Evolutionary conservation across 2,797 vertebrate species (phyloP).

Genomic region (Microctenopoma stevenorrisi): DNA sequence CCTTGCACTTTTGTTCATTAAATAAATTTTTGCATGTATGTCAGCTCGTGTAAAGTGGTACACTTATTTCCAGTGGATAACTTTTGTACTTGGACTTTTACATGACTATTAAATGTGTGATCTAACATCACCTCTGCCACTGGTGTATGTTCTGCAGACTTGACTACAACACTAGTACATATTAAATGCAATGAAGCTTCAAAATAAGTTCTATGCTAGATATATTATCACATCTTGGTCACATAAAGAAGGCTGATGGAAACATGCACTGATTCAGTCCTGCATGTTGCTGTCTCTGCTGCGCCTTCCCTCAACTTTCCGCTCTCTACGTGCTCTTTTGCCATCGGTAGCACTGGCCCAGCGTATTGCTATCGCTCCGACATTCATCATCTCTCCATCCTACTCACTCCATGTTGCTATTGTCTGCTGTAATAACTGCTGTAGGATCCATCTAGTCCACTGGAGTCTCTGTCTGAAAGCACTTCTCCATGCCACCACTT

Average conservation of each 20-base stretch:
- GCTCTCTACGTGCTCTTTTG: neutral
- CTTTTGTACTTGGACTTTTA: too few species aligned
- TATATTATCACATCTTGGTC: neutral
- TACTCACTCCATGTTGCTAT: conserved; percentile 23
- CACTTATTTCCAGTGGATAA: too few species aligned
- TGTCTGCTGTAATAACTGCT: conserved; percentile 45
- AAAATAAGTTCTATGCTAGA: too few species aligned
- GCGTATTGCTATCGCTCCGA: neutral
- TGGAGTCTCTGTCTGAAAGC: conserved; percentile 4
- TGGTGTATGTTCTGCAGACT: too few species aligned
- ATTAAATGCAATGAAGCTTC: too few species aligned
- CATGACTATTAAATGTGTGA: too few species aligned
- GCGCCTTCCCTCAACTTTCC: too few species aligned
- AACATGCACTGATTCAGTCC: neutral
- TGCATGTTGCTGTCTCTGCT: neutral
- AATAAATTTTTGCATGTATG: too few species aligned
- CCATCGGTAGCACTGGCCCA: neutral
- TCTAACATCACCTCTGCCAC: too few species aligned
- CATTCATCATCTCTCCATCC: conserved; percentile 3
- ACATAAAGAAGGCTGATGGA: neutral
- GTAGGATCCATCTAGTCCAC: conserved; percentile 3
- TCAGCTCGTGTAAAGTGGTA: too few species aligned
- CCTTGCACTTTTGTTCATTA: too few species aligned
- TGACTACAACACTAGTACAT: too few species aligned
- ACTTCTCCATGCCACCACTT: neutral